These are phyloP conservation scores for Drosophila pseudotalamancana DNA, from an alignment of 2,888 invertebrate species.

Conservation along the genomic window DNA sequence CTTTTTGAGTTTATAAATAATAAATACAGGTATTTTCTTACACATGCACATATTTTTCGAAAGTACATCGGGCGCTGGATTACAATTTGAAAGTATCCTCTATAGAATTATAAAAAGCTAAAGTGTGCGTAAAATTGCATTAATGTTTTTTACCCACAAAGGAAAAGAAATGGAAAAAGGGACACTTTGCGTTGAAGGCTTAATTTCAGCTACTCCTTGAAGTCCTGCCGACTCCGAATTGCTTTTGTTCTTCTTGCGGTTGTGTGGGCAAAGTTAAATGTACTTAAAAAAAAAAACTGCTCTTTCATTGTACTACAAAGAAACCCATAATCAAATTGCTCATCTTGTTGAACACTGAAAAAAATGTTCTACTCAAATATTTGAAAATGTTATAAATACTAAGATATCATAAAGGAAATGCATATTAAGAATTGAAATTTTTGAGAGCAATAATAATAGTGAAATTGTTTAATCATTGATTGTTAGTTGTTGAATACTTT, in stretches of 20 bases:
- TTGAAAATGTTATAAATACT: not conserved
- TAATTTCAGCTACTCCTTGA: constrained; percentile 51
- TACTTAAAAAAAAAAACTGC: constrained; percentile 44
- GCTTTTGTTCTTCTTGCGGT: constrained; percentile 29
- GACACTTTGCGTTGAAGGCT: constrained; percentile 58
- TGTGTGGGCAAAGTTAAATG: constrained; percentile 47
- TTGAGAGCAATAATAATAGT: accelerated
- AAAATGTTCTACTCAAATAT: not conserved
- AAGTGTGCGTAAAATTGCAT: constrained; percentile 70
- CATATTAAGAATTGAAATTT: too few species aligned
- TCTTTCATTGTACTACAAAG: constrained; percentile 30
- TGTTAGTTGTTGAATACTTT: too few species aligned
- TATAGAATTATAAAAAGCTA: constrained; percentile 21
- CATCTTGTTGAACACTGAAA: constrained; percentile 11
- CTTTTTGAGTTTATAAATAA: not conserved
- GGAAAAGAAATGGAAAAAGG: constrained; percentile 23
- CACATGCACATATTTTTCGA: not conserved
- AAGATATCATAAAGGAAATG: too few species aligned
- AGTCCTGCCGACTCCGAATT: constrained; percentile 7
- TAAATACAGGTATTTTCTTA: not conserved
- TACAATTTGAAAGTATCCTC: constrained; percentile 1
- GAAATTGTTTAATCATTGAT: too few species aligned
- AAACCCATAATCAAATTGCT: constrained; percentile 52
- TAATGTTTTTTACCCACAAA: constrained; percentile 60
- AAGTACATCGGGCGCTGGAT: not conserved